Percentiles rank a stretch among this genome's conserved stretches.
phyloP scores from a whole-genome alignment of 2,797 vertebrate species.

The Peromyscus eremicus region DNA sequence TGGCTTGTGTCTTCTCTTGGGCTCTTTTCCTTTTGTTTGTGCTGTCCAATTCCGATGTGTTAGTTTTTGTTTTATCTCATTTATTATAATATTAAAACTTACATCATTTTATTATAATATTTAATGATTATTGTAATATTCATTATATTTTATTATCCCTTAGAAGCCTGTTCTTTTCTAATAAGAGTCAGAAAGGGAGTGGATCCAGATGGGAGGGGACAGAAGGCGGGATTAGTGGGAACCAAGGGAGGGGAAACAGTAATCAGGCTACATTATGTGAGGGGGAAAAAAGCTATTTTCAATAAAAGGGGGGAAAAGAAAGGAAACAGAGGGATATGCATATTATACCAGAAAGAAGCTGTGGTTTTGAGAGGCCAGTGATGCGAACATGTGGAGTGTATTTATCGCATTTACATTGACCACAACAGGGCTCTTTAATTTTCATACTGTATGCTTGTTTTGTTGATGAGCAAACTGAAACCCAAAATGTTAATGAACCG shows the following conservation, averaged over 20 bases:
- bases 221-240: background rate
- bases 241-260: background rate
- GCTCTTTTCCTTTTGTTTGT: background rate
- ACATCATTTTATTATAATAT: no score
- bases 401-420: no score
- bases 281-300: background rate
- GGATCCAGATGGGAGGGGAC: no score
- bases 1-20: background rate
- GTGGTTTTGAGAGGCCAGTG: background rate
- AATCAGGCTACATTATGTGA: background rate
- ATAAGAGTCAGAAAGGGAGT: background rate
- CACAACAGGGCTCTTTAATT: background rate
- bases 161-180: background rate
- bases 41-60: no score
- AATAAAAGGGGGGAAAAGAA: background rate
- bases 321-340: background rate
- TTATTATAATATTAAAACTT: background rate
- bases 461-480: conserved; percentile 18
- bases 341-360: background rate
- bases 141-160: background rate
- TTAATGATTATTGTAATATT: no score
- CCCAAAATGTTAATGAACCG: background rate
- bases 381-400: background rate
- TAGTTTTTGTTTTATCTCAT: background rate
- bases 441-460: background rate